Conservation (phyloP, 2,888 invertebrate genomes). For the Eucera pruinosa region DNA sequence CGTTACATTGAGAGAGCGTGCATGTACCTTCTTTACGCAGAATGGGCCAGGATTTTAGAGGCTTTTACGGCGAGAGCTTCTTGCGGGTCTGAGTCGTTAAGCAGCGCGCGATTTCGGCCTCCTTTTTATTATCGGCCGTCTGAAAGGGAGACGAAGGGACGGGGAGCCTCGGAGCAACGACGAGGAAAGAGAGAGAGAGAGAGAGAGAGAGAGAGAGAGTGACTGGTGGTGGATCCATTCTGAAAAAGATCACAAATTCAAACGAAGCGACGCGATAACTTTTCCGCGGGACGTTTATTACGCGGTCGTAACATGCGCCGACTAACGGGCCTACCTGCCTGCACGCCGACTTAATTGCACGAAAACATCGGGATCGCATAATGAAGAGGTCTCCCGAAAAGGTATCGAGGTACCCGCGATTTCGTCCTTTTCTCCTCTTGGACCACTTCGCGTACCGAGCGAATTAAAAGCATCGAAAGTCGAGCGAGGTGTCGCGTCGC, state of each 20-base stretch:
- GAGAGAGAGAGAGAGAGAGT: not conserved
- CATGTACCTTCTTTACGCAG: constrained; percentile 48
- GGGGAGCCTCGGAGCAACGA: not conserved
- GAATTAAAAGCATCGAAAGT: constrained; percentile 25
- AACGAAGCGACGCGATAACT: constrained; percentile 75
- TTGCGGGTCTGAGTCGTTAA: constrained; percentile 72
- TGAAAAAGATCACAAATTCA: constrained; percentile 69
- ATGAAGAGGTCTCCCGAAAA: constrained; percentile 66
- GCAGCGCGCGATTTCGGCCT: constrained; percentile 66
- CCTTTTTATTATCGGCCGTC: constrained; percentile 63
- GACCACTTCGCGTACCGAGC: constrained; percentile 5
- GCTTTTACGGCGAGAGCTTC: constrained; percentile 74
- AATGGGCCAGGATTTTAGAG: constrained; percentile 63
- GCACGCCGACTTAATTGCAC: constrained; percentile 72
- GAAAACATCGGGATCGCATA: constrained; percentile 66
- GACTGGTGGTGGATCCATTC: constrained; percentile 31
- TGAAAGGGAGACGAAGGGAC: not conserved
- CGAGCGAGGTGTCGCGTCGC: not conserved
- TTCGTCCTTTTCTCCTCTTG: constrained; percentile 1
- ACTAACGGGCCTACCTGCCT: constrained; percentile 58
- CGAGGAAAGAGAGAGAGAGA: not conserved
- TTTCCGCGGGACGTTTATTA: constrained; percentile 73
- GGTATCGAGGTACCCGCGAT: constrained; percentile 48
- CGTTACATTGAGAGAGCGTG: constrained; percentile 40
- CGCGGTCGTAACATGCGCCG: constrained; percentile 65